A percentile compares a stretch with the other conserved stretches of the same genome.
phyloP scores from a whole-genome alignment of 23 tunicate species.

The Ascidia mentula region DNA sequence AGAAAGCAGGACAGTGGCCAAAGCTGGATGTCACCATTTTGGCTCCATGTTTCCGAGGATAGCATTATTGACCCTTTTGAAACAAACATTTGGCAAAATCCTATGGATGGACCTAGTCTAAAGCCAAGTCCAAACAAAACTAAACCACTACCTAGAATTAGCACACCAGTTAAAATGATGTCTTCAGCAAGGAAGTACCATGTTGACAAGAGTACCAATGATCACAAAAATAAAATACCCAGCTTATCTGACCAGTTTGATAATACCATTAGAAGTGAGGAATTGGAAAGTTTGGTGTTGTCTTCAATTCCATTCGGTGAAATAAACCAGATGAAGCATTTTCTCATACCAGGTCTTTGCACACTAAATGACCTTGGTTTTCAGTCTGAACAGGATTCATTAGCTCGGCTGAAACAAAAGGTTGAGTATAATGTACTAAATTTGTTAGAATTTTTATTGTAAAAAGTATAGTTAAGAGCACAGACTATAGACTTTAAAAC shows the following conservation, averaged over 20 bases:
- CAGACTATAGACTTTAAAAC: too few species aligned
- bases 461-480: too few species aligned
- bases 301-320: background rate
- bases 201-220: background rate
- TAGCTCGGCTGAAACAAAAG: background rate
- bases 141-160: background rate
- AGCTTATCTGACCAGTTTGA: background rate
- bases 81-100: conserved; percentile 4
- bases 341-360: background rate
- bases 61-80: background rate
- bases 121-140: background rate
- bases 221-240: background rate
- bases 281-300: background rate
- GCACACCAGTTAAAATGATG: background rate
- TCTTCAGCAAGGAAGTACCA: background rate
- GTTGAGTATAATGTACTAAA: background rate
- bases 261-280: background rate
- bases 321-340: background rate
- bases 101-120: background rate
- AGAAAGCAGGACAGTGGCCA: background rate
- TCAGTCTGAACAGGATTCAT: background rate
- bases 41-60: background rate
- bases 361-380: background rate
- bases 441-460: too few species aligned
- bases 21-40: background rate